These are phyloP conservation scores for Nematostella vectensis DNA, from an alignment of 92 coral and sea anemone species.

Conservation along the genomic window DNA sequence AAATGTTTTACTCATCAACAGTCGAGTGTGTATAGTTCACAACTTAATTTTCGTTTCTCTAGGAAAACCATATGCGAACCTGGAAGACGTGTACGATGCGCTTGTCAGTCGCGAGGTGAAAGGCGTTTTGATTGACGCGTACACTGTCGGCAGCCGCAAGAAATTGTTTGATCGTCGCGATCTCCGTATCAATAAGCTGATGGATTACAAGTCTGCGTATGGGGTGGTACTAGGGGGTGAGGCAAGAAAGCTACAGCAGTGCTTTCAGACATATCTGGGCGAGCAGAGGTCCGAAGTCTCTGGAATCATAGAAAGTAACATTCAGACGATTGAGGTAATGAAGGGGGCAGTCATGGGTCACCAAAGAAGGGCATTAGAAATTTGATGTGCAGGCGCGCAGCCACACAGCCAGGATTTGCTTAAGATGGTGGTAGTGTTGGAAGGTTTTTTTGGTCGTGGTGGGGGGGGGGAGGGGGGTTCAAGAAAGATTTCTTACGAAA, in stretches of 20 bases:
- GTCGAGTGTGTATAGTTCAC: too few relatives aligned
- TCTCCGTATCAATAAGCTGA: slow-evolving; percentile 64
- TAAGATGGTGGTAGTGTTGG: too few relatives aligned
- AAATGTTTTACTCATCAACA: too few relatives aligned
- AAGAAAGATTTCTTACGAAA: too few relatives aligned
- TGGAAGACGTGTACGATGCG: slow-evolving; percentile 69
- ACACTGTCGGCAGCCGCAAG: slow-evolving; percentile 75
- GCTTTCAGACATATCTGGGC: slow-evolving; percentile 61
- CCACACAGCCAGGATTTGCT: too few relatives aligned
- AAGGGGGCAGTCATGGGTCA: neutral
- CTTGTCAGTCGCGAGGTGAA: slow-evolving; percentile 71
- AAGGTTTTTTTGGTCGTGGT: too few relatives aligned
- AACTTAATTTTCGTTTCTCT: too few relatives aligned
- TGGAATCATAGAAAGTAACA: slow-evolving; percentile 57
- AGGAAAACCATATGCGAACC: slow-evolving; percentile 67
- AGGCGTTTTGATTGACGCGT: slow-evolving; percentile 85
- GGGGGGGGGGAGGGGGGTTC: too few relatives aligned
- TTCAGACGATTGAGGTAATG: slow-evolving; percentile 65
- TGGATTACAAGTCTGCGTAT: slow-evolving; percentile 79
- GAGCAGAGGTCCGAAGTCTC: slow-evolving; percentile 83
- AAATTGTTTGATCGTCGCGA: slow-evolving; percentile 61
- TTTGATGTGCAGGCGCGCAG: neutral
- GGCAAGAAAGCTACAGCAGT: slow-evolving; percentile 78
- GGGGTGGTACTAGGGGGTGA: slow-evolving; percentile 93
- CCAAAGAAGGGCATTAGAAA: neutral